Percentiles rank a stretch among this genome's conserved stretches.
Evolutionary conservation across 2,888 invertebrate genomes (phyloP).

Genomic region (Oegoconia quadripuncta): DNA sequence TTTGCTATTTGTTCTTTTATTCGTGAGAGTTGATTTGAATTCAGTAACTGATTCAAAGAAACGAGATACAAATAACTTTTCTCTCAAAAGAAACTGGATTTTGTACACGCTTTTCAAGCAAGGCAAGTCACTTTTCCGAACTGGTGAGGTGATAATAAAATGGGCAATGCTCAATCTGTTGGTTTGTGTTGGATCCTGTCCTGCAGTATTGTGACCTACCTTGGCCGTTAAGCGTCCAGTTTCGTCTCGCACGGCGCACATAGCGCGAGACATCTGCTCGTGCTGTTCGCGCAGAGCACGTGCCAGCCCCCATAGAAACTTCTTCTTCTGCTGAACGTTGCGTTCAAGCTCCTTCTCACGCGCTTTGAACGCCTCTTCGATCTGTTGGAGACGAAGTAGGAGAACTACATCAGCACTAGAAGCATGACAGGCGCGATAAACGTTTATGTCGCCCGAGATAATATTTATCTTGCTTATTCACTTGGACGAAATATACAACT

Average conservation of each 20-base stretch:
- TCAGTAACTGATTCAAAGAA: too few relatives aligned
- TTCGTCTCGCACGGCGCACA: slow-evolving; percentile 41
- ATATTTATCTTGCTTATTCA: too few relatives aligned
- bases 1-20: too few relatives aligned
- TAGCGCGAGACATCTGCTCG: slow-evolving; percentile 42
- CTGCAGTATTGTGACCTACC: slow-evolving; percentile 28
- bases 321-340: slow-evolving; percentile 50
- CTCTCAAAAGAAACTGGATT: too few relatives aligned
- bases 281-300: slow-evolving; percentile 52
- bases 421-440: too few relatives aligned
- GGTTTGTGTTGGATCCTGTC: not conserved
- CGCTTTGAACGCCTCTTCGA: slow-evolving; percentile 48
- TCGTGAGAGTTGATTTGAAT: too few relatives aligned
- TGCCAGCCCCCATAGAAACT: slow-evolving; percentile 62
- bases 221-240: slow-evolving; percentile 40
- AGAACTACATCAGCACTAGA: too few relatives aligned
- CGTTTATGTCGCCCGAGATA: too few relatives aligned
- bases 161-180: not conserved
- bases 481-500: too few relatives aligned
- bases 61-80: too few relatives aligned
- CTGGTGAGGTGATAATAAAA: not conserved
- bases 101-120: not conserved
- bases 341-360: slow-evolving; percentile 42
- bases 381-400: too few relatives aligned
- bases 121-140: not conserved